Evolutionary conservation across 2,888 invertebrate genomes (phyloP), one percentile per base, ranked within the genome.

Genomic region (Maniola hyperantus): DNA sequence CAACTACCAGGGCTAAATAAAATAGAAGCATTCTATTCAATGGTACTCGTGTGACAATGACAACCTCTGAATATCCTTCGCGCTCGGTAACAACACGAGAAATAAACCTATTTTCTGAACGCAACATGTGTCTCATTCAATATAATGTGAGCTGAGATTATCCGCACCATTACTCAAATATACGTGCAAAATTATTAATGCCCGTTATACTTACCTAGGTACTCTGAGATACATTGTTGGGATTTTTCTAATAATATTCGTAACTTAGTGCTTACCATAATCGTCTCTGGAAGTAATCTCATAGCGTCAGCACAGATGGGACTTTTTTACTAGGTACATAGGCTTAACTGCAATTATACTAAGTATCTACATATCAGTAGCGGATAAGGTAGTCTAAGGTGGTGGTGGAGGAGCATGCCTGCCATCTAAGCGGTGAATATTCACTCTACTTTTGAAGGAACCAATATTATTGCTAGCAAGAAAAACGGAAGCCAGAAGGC

Each of bases 101-200:
- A 67, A 59, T 46, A 65, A 58, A 65, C 26, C 50, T 44, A 53
- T 57, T 33, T 26, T 50, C 20, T 50, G 10, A 42, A 46, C 34
- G 65, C 58, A 61, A 62, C 64, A 69, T 58, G 69, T 67, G 65
- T 67, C 42, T 69, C 64, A 36, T 60, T 70, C 42, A 46, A 55
- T 67, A 63, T 58, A 67, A 67, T 54, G 53, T 42, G 57, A 59
- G 33, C 57, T 26, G 51, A 65, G 36, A 61, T 61, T 61, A 61
- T 61, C 60, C 50, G 50, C 48, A 50, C 36, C 50, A 61, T 61
- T 61, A 61, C 50, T 61, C 60, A 50, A 60, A 61, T 61, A 36
- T 61, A 20, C 36, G 34, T 15, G 60, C 50, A 18, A 61, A 61
- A 50, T 61, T 51, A 50, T 60, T 48, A 60, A 48, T 48, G 60